phyloP scores from a whole-genome alignment of 1,140 invertebrate species.

The Alviniconcha marisindica region DNA sequence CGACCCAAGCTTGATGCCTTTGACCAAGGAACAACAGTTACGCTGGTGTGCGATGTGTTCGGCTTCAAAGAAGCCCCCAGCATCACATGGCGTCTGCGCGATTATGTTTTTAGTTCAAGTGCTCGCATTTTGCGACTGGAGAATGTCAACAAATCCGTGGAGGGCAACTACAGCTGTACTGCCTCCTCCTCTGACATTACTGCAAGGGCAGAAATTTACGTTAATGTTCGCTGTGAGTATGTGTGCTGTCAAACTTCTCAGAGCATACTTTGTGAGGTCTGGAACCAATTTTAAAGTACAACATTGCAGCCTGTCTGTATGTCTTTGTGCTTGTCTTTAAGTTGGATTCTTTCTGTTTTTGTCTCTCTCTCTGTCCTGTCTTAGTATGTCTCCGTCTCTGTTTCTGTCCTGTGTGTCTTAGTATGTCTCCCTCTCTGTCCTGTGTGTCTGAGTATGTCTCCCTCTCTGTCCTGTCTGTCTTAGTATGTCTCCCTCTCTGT shows the following conservation, averaged over 20 bases:
- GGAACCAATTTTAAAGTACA: too few relatives aligned
- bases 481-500: too few relatives aligned
- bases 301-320: neutral
- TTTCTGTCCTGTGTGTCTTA: too few relatives aligned
- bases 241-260: neutral
- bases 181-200: neutral
- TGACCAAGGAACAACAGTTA: neutral
- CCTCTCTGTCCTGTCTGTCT: too few relatives aligned
- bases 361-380: too few relatives aligned
- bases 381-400: too few relatives aligned
- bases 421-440: too few relatives aligned
- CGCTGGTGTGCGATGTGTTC: neutral
- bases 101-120: neutral
- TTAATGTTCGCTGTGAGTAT: conserved; percentile 9
- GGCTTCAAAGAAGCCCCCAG: neutral
- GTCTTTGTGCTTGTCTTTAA: neutral
- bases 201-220: neutral
- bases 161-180: conserved; percentile 6
- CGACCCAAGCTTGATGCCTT: neutral
- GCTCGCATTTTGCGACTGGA: neutral
- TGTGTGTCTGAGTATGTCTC: too few relatives aligned
- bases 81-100: neutral
- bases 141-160: neutral
- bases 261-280: too few relatives aligned
- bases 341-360: neutral